Evolutionary conservation across 2,797 vertebrate genomes (phyloP).

Genomic region (Propithecus perrieri): DNA sequence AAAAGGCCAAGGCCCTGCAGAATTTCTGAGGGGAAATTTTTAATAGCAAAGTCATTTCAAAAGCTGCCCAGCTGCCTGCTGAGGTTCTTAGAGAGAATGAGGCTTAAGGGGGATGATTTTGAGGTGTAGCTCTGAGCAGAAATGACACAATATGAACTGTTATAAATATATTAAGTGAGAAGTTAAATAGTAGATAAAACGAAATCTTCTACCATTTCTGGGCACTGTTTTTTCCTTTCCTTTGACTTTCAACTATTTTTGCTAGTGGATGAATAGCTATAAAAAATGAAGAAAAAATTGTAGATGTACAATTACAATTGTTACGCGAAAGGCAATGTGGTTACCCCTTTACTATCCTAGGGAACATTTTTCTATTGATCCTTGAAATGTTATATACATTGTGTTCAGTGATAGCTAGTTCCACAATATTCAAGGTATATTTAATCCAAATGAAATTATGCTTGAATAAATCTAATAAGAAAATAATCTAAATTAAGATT

Average conservation of each 20-base stretch:
- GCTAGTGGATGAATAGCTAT: not conserved
- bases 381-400: not conserved
- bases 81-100: not conserved
- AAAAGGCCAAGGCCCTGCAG: slow-evolving; percentile 57
- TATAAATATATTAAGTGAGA: slow-evolving; percentile 42
- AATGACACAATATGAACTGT: slow-evolving; percentile 19
- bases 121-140: slow-evolving; percentile 27
- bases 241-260: slow-evolving; percentile 16
- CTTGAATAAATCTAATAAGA: slow-evolving; percentile 12
- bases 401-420: not conserved
- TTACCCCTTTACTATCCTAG: not conserved
- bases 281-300: not conserved
- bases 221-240: not conserved
- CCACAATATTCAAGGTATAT: not conserved
- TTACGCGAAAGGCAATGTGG: not conserved
- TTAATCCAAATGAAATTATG: not conserved
- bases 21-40: slow-evolving; percentile 50
- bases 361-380: not conserved
- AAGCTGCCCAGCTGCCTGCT: not conserved
- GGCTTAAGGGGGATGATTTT: not conserved
- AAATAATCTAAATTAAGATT: slow-evolving; percentile 16
- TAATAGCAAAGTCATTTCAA: slow-evolving; percentile 53
- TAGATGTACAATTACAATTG: not conserved
- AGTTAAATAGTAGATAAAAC: slow-evolving; percentile 50
- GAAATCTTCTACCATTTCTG: not conserved